Conservation (phyloP, 2,797 vertebrate genomes). For the Squalus acanthias region DNA sequence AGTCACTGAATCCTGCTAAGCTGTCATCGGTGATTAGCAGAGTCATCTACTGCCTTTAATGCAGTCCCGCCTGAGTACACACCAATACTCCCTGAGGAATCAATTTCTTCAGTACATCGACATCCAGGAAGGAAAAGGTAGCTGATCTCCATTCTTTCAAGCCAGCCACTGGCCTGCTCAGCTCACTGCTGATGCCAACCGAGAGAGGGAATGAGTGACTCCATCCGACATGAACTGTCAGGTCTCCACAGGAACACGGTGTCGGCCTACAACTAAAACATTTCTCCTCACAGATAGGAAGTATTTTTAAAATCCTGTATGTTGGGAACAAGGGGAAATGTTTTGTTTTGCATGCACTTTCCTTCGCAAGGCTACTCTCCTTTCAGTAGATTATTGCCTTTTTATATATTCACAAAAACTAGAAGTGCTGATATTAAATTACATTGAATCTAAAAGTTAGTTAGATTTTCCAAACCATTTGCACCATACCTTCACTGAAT, state of each 20-base stretch:
- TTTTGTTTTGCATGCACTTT: background rate
- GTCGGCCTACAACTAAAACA: background rate
- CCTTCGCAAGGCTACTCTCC: background rate
- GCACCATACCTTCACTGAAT: background rate
- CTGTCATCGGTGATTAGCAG: conserved; percentile 10
- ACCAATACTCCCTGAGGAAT: background rate
- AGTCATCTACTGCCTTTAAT: background rate
- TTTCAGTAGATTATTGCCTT: background rate
- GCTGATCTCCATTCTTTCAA: background rate
- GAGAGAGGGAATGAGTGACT: background rate
- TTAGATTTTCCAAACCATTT: background rate
- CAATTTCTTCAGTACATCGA: background rate
- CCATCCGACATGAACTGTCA: background rate
- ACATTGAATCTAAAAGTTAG: background rate
- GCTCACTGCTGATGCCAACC: background rate
- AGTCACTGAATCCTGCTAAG: background rate
- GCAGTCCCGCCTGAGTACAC: background rate
- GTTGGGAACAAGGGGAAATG: background rate
- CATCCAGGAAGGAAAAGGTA: conserved; percentile 4
- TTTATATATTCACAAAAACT: background rate
- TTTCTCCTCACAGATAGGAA: background rate
- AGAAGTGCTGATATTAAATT: background rate
- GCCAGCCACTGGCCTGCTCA: background rate
- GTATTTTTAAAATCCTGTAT: background rate
- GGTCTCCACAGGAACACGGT: background rate